These are phyloP conservation scores for Phaethornis superciliosus DNA, from an alignment of 2,113 vertebrate genomes.

Conservation along the genomic window DNA sequence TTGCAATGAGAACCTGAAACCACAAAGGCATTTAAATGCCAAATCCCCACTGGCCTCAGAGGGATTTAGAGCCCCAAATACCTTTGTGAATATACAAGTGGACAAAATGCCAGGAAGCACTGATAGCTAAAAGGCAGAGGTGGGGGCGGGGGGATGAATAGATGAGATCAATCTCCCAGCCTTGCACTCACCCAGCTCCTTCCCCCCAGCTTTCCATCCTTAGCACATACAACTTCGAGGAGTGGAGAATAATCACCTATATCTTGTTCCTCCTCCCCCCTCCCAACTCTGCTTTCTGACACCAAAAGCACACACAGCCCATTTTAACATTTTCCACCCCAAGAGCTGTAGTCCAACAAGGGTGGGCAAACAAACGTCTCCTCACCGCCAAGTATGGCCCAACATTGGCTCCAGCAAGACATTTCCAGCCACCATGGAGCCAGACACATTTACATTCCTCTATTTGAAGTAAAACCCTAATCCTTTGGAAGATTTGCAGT, in stretches of 20 bases:
- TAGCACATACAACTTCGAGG: background rate
- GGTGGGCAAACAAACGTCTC: slow-evolving; percentile 62
- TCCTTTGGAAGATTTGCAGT: slow-evolving; percentile 67
- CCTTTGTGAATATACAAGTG: background rate
- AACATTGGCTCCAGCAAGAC: slow-evolving; percentile 66
- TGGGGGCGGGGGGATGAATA: background rate
- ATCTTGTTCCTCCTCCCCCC: background rate
- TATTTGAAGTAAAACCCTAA: slow-evolving; percentile 69
- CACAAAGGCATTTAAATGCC: background rate
- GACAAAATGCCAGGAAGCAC: background rate
- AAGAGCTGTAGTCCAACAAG: slow-evolving; percentile 29
- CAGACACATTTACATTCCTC: slow-evolving; percentile 77
- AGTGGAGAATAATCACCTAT: slow-evolving; percentile 6
- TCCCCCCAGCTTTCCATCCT: background rate
- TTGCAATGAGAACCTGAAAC: background rate
- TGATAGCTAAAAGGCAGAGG: background rate
- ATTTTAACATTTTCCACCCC: slow-evolving; percentile 53
- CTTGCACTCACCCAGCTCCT: background rate
- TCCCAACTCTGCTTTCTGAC: background rate
- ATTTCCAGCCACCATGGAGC: slow-evolving; percentile 74
- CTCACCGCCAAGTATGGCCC: slow-evolving; percentile 67
- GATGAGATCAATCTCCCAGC: background rate
- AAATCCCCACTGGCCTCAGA: background rate
- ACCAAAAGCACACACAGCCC: slow-evolving; percentile 15
- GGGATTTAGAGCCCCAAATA: background rate